Percentiles rank a stretch among this genome's conserved stretches.
Evolutionary conservation across 2,113 vertebrate genomes (phyloP).

Genomic region (Pionites leucogaster): DNA sequence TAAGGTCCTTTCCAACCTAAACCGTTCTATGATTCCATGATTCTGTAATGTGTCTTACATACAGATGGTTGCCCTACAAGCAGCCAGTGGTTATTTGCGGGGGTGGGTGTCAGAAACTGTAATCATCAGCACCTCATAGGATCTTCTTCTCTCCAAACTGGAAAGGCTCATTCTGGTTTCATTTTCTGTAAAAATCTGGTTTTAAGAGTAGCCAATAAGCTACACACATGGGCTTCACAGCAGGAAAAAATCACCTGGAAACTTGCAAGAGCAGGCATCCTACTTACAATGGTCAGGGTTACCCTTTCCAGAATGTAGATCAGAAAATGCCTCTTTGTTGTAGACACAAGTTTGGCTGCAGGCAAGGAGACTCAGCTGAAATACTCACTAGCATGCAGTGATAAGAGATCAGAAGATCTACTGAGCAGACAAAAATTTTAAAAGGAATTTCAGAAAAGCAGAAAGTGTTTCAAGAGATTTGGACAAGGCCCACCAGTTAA

Average conservation of each 20-base stretch:
- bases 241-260: not conserved
- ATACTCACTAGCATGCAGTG: fast-evolving
- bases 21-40: not conserved
- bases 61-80: not conserved
- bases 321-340: not conserved
- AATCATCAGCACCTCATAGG: fast-evolving
- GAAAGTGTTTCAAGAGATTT: not conserved
- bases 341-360: not conserved
- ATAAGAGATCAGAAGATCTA: not conserved
- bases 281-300: not conserved
- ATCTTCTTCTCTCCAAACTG: not conserved
- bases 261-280: not conserved
- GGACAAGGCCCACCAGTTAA: not conserved
- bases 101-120: not conserved
- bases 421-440: not conserved
- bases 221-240: fast-evolving
- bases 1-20: not conserved
- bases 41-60: not conserved
- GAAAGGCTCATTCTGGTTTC: not conserved
- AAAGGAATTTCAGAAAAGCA: not conserved
- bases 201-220: not conserved
- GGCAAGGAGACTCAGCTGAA: not conserved
- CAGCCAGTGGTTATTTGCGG: not conserved
- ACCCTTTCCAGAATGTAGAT: not conserved
- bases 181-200: not conserved